These are phyloP conservation scores for Plestiodon gilberti DNA, from an alignment of 2,113 vertebrate species.

Conservation along the genomic window DNA sequence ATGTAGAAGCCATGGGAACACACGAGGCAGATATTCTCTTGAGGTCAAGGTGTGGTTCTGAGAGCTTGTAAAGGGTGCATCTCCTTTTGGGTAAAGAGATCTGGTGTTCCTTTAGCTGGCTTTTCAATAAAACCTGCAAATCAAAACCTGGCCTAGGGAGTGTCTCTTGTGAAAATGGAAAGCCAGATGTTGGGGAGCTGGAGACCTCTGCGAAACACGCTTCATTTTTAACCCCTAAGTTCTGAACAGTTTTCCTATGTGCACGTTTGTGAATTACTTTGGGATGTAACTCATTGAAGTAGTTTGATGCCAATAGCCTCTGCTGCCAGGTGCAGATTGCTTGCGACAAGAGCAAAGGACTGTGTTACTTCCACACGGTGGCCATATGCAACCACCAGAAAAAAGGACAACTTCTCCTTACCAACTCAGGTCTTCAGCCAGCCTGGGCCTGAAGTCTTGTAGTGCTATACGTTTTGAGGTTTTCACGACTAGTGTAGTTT, in stretches of 20 bases:
- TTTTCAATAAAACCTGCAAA: background rate
- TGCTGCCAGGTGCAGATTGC: background rate
- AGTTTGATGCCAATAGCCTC: background rate
- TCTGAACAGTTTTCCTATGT: background rate
- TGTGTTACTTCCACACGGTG: background rate
- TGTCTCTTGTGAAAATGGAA: too few species aligned
- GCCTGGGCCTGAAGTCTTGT: too few species aligned
- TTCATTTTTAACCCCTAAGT: background rate
- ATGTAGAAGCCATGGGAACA: background rate
- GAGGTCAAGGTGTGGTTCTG: background rate
- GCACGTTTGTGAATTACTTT: background rate
- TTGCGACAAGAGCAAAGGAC: background rate
- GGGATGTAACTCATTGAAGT: background rate
- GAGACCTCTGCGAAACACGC: too few species aligned
- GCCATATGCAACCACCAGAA: background rate
- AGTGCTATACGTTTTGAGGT: too few species aligned
- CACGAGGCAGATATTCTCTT: background rate
- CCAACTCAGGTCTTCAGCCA: too few species aligned
- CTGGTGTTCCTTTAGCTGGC: background rate
- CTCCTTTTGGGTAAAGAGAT: background rate
- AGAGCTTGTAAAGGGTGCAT: background rate
- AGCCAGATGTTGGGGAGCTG: too few species aligned
- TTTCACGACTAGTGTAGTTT: too few species aligned
- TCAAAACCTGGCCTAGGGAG: background rate
- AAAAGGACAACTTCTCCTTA: background rate